phyloP scores from a whole-genome alignment of 2,888 invertebrate species.

The Chymomyza procnemis region DNA sequence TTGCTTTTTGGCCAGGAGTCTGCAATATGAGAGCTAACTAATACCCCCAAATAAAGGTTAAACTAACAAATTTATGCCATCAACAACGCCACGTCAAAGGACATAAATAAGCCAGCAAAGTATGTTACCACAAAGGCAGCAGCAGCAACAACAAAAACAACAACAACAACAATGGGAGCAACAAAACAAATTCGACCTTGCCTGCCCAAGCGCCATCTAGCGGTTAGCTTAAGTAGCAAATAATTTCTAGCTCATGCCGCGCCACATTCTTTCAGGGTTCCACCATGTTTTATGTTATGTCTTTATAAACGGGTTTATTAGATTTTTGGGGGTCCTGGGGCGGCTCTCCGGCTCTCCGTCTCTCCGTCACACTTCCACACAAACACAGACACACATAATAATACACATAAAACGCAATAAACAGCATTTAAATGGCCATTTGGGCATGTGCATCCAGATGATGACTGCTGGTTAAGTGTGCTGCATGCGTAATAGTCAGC shows the following conservation, averaged over 20 bases:
- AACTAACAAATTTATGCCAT: constrained; percentile 38
- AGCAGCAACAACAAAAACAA: background rate
- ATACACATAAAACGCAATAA: background rate
- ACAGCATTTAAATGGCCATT: background rate
- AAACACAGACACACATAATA: background rate
- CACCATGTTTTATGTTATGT: background rate
- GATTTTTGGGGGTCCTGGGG: background rate
- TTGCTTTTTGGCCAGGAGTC: constrained; percentile 17
- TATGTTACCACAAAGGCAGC: background rate
- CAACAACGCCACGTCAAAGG: constrained; percentile 4
- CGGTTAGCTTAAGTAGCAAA: background rate
- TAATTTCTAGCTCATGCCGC: background rate
- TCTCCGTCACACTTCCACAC: no score
- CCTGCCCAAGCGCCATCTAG: background rate
- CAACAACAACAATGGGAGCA: constrained; percentile 10
- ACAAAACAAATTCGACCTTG: background rate
- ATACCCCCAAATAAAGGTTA: constrained; percentile 40
- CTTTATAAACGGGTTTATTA: background rate
- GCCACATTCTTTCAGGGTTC: background rate
- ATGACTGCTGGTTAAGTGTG: background rate
- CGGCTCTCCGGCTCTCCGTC: no score
- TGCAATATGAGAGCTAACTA: constrained; percentile 42
- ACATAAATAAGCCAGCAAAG: constrained; percentile 11
- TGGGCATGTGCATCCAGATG: background rate
- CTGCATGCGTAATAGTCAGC: background rate